Conservation (phyloP, 2,797 vertebrate genomes). For the Aselliscus stoliczkanus region DNA sequence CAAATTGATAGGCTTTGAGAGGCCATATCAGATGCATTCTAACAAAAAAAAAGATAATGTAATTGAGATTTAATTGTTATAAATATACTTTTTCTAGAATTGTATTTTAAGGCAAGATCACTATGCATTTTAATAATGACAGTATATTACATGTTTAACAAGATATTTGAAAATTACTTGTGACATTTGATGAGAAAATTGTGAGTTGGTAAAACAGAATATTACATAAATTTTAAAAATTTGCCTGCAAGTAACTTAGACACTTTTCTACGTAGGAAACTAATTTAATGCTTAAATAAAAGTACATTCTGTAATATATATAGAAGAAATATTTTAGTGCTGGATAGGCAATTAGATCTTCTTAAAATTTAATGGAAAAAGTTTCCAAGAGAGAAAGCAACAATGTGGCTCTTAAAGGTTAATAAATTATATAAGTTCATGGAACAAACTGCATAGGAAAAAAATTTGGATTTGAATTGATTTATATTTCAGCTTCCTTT, state of each 20-base stretch:
- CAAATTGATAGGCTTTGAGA: neutral
- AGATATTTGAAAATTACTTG: neutral
- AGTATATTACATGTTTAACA: neutral
- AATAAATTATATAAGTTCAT: neutral
- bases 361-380: neutral
- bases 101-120: neutral
- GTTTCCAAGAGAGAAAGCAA: neutral
- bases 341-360: neutral
- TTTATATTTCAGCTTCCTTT: neutral
- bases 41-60: neutral
- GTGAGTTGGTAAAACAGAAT: neutral
- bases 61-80: neutral
- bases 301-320: neutral
- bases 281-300: constrained; percentile 4
- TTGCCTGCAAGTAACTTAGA: neutral
- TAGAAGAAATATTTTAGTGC: constrained; percentile 14
- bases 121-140: constrained; percentile 12
- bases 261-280: neutral
- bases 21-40: neutral
- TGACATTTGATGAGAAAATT: constrained; percentile 28
- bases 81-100: neutral
- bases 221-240: neutral
- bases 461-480: neutral
- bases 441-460: neutral
- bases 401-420: neutral